Base-by-base conservation (phyloP, 2,113 vertebrate genomes). In the Hiodon alosoides region DNA sequence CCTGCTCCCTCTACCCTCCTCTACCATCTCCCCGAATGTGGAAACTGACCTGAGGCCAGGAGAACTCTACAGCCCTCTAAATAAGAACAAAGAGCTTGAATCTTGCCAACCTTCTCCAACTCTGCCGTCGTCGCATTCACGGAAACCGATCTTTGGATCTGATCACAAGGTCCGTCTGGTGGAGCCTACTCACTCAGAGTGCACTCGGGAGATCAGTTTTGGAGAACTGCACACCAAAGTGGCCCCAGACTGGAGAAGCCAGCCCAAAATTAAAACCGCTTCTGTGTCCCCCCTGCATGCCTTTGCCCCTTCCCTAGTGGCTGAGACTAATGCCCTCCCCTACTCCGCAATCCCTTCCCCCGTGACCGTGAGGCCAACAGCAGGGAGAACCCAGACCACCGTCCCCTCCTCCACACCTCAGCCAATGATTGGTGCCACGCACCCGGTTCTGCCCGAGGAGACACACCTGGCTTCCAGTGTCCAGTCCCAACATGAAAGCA, bases 361-460 rank as follows among this genome's bases (percentile, higher is more conserved):
- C 51, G 71, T 83, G 7, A 75, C 81, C 67, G 69, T 74, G 4
- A 79, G 79, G 80, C 80, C 81, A 71, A 81, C 84, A 4, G 75
- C 86, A 66, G 79, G 69, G 69, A 62, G 76, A 72, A 54, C 85
- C 75, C 80, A 3, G 60, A 77, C 83, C 61, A 60, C 83, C 31
- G 79, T 77, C 76, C 84, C 72, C 80, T 82, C 88, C 84, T 74
- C 85, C 59, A 64, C 86, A 64, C 73, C 83, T 76, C 77, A 71
- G 59, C 80, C 78, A 75, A 11, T 86, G 76, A 89, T 82, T 77
- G 85, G 84, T 81, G 82, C 91, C 79, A 86, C 86, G 69, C 89
- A 88, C 84, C 83, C 80, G 85, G 88, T 88, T 90, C 86, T 92
- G 89, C 90, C 92, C 85, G 82, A 85, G 91, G 92, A 94, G 87